Base-by-base conservation (phyloP, 2,113 vertebrate species). In the Phrynosoma blainvillii region DNA sequence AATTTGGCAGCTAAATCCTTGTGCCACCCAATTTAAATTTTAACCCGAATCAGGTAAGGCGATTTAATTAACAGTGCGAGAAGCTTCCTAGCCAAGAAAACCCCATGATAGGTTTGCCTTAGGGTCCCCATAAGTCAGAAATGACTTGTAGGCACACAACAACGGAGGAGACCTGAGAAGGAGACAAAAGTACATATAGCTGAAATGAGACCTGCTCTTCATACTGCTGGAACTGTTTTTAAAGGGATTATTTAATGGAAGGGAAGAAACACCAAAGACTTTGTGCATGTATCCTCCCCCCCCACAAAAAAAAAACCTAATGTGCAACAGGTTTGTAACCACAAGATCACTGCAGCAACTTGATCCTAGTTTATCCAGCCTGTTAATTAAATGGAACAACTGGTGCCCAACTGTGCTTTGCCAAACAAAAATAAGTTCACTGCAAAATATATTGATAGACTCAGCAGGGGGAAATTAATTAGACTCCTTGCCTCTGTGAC, bases 301-400 rank as follows among this genome's bases (percentile, higher is more conserved):
- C 14, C 56, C n/a, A n/a, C n/a, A 36, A 1, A 36, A 36, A 36
- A 36, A 36, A 6, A 5, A 59, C 52, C 11, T 20, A 32, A 56
- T 20, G 8, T 54, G 47, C 42, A 82, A 71, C 42, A 13, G 6
- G 47, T 54, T 32, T 32, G 7, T 18, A 52, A 23, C 21, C 18
- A 25, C 27, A 54, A 54, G 25, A 27, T 52, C 13, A 74, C 12
- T 84, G 68, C 18, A 74, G 56, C 52, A 56, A n/a, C 27, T 52
- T 56, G 47, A 74, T 47, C 18, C 62, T 11, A 73, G 18, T 74
- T 56, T 74, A 70, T 84, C 47, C 83, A 74, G 83, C n/a, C 83
- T 84, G 52, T 74, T 84, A 84, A 74, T 84, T 56, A 74, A 74
- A 4, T 73, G 66, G 68, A 84, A 54, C 42, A 82, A 84, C 71